Conservation (phyloP, 1,140 invertebrate species). For the Melipona quadrifasciata region DNA sequence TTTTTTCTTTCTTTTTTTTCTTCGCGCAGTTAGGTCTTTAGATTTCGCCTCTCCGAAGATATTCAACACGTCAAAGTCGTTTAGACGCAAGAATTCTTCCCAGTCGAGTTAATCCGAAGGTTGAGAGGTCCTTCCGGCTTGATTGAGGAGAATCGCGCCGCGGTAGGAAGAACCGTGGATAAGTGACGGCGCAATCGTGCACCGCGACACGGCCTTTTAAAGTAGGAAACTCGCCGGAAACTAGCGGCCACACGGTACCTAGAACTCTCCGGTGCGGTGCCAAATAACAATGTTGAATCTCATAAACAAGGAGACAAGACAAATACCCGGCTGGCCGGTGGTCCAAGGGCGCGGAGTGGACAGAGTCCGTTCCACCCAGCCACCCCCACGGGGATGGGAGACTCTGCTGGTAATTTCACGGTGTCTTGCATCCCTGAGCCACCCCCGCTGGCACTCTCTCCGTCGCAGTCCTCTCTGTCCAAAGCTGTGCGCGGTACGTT, state of each 20-base stretch:
- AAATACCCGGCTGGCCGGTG: slow-evolving; percentile 80
- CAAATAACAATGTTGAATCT: slow-evolving; percentile 83
- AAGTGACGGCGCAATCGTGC: slow-evolving; percentile 64
- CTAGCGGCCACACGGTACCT: slow-evolving; percentile 72
- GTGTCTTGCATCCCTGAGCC: slow-evolving; percentile 82
- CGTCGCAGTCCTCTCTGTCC: slow-evolving; percentile 38
- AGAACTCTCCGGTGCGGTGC: slow-evolving; percentile 80
- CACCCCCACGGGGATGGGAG: slow-evolving; percentile 78
- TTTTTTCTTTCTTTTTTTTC: too few relatives aligned
- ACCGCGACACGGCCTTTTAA: slow-evolving; percentile 77
- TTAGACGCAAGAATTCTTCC: neutral
- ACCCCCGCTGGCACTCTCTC: slow-evolving; percentile 56
- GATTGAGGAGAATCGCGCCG: slow-evolving; percentile 63
- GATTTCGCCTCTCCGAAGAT: too few relatives aligned
- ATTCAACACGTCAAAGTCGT: too few relatives aligned
- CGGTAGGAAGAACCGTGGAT: slow-evolving; percentile 61
- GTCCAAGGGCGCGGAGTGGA: slow-evolving; percentile 78
- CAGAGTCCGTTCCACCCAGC: slow-evolving; percentile 80
- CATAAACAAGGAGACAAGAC: slow-evolving; percentile 83
- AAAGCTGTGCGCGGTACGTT: slow-evolving; percentile 62
- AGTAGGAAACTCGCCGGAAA: slow-evolving; percentile 79
- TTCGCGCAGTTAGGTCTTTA: too few relatives aligned
- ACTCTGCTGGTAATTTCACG: slow-evolving; percentile 83
- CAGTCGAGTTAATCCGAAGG: neutral
- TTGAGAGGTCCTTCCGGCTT: slow-evolving; percentile 31